These are phyloP conservation scores for Ectropis grisescens DNA, from an alignment of 1,140 invertebrate genomes.

Conservation along the genomic window DNA sequence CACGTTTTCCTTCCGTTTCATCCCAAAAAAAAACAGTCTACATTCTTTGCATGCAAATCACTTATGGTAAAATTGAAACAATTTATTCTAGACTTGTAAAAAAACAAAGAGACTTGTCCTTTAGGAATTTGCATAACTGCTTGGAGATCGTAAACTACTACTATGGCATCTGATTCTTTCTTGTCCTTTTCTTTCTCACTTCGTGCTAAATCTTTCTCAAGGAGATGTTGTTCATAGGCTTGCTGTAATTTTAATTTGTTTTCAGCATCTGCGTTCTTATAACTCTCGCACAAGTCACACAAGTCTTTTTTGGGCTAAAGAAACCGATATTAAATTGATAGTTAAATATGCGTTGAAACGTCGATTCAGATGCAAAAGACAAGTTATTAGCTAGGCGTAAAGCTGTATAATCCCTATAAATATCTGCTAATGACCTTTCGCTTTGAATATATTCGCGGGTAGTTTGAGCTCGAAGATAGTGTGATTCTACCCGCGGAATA, in stretches of 20 bases:
- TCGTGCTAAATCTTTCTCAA: slow-evolving; percentile 18
- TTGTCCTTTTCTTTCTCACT: slow-evolving; percentile 17
- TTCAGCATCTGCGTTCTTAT: slow-evolving; percentile 27
- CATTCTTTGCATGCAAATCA: slow-evolving; percentile 23
- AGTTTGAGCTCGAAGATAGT: slow-evolving; percentile 33
- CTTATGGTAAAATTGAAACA: slow-evolving; percentile 35
- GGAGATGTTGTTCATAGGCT: slow-evolving; percentile 12
- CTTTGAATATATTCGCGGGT: slow-evolving; percentile 35
- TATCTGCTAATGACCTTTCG: slow-evolving; percentile 26
- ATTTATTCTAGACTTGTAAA: slow-evolving; percentile 31
- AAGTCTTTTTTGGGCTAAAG: slow-evolving; percentile 45
- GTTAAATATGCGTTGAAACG: slow-evolving; percentile 26
- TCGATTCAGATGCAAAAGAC: slow-evolving; percentile 10
- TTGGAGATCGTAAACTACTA: slow-evolving; percentile 40
- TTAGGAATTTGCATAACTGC: slow-evolving; percentile 23
- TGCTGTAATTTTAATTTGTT: slow-evolving; percentile 16
- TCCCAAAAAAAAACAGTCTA: slow-evolving; percentile 30
- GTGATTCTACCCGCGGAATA: slow-evolving; percentile 28
- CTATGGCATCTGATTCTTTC: slow-evolving; percentile 21
- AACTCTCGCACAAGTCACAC: slow-evolving; percentile 35
- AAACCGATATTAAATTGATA: slow-evolving; percentile 36
- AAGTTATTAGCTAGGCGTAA: slow-evolving; percentile 11
- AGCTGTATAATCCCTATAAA: slow-evolving; percentile 27
- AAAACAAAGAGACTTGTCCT: slow-evolving; percentile 25
- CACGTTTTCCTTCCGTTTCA: slow-evolving; percentile 22